phyloP scores from a whole-genome alignment of 2,888 invertebrate species.

The Augiades crinisus region DNA sequence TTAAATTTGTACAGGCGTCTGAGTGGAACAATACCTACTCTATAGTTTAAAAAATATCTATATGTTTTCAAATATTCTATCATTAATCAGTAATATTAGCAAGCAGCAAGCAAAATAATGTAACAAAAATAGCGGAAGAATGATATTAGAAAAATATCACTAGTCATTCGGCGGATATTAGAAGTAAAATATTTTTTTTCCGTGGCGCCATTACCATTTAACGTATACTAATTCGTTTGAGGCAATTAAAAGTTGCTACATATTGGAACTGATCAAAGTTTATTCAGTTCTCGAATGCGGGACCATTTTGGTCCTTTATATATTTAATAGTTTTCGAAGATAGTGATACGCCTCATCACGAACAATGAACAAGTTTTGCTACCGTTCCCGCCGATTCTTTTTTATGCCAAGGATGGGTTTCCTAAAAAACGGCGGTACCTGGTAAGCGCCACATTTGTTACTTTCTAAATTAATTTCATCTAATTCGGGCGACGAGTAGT shows the following conservation, averaged over 20 bases:
- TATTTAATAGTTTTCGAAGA: constrained; percentile 55
- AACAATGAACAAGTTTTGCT: constrained; percentile 69
- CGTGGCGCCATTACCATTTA: constrained; percentile 41
- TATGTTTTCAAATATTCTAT: no score
- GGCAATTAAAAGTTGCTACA: constrained; percentile 8
- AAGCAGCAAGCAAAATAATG: background rate
- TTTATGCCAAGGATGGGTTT: constrained; percentile 47
- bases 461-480: constrained; percentile 71
- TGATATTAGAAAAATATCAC: constrained; percentile 6
- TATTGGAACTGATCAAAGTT: constrained; percentile 16
- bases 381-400: constrained; percentile 61
- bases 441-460: constrained; percentile 52
- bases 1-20: no score
- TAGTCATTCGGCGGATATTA: constrained; percentile 19
- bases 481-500: constrained; percentile 59
- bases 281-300: constrained; percentile 12
- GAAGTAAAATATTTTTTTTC: constrained; percentile 22
- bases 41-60: no score
- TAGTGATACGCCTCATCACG: constrained; percentile 61
- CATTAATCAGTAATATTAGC: no score
- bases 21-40: no score
- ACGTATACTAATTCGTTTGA: constrained; percentile 22
- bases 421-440: constrained; percentile 59
- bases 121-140: constrained; percentile 6
- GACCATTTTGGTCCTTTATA: constrained; percentile 31